Percentiles rank a stretch among this genome's conserved stretches.
Conservation (phyloP, 2,797 vertebrate genomes). For the Lithobates sylvaticus region DNA sequence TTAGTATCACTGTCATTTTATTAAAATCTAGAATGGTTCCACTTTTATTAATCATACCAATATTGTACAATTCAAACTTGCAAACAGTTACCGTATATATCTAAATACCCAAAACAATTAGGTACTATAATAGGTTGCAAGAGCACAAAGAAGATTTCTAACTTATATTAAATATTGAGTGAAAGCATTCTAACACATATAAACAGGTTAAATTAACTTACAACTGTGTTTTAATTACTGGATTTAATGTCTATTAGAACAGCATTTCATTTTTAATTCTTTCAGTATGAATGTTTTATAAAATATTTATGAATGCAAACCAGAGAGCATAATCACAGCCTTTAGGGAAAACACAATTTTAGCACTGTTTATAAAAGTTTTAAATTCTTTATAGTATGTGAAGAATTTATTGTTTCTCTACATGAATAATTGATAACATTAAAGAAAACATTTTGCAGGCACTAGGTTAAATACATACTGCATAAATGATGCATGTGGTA, state of each 20-base stretch:
- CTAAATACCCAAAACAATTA: neutral
- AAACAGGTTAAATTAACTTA: constrained; percentile 28
- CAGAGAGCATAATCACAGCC: constrained; percentile 60
- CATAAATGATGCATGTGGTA: constrained; percentile 64
- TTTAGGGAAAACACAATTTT: constrained; percentile 67
- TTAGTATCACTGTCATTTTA: neutral
- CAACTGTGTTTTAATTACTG: constrained; percentile 47
- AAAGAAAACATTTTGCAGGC: constrained; percentile 65
- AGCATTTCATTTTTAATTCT: constrained; percentile 65
- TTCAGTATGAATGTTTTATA: constrained; percentile 62
- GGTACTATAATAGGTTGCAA: neutral
- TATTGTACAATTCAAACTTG: neutral
- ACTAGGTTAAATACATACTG: constrained; percentile 61
- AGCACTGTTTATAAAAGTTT: constrained; percentile 63
- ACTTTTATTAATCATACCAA: neutral
- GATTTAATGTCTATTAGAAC: constrained; percentile 61
- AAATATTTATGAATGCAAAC: constrained; percentile 67
- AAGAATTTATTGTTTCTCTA: constrained; percentile 63
- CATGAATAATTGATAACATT: constrained; percentile 68
- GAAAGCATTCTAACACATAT: constrained; percentile 16
- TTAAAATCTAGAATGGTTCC: neutral
- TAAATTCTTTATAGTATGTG: constrained; percentile 67
- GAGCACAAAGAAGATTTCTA: neutral
- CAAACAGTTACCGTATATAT: neutral
- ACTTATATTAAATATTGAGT: constrained; percentile 6